Base-by-base conservation (phyloP, 2,113 vertebrate species). In the Tamias sibiricus region DNA sequence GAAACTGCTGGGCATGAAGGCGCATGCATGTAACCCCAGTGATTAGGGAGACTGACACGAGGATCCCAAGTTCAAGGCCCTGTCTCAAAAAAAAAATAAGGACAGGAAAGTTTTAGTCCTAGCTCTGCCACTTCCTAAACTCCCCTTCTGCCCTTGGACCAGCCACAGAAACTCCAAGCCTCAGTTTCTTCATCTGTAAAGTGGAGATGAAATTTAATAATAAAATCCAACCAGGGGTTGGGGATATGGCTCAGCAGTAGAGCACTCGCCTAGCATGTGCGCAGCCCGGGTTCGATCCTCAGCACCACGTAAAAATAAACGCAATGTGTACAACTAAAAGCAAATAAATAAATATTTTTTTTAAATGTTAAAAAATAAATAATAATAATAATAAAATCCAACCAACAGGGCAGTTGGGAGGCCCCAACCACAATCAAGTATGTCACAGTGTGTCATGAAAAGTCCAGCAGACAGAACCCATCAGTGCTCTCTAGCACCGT, bases 121-220 rank as follows among this genome's bases (percentile, higher is more conserved):
- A 79, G 49, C 37, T 84, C 96, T 72, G 54, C 47, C 57, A 92
- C 37, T 54, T 57, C 44, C 72, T 81, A 19, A 26, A 62, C 59
- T 59, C 8, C 57, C 54, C 28, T 35, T 42, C 3, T 30, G 81
- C 54, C 32, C 59, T 68, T 22, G 5, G 32, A 86, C 32, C 72
- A 59, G 59, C 4, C 37, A 72, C 20, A 54, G 19, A 26, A 91
- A 91, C 26, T 6, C 86, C 24, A 62, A 16, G 64, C 49, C 59
- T 76, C 52, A 3, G 83, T 71, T 87, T 93, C 74, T 49, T 42
- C 80, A 95, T 54, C 80, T 92, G 57, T 76, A 57, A 95, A 87
- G 77, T 6, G 54, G 69, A 52, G 44, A 6, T 81, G 72, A 94
- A 28, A 90, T 17, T 68, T 54, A 90, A 32, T 54, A 75, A 30